Base-by-base conservation (phyloP, 2,113 vertebrate species). In the Gallinago paraguaiae region DNA sequence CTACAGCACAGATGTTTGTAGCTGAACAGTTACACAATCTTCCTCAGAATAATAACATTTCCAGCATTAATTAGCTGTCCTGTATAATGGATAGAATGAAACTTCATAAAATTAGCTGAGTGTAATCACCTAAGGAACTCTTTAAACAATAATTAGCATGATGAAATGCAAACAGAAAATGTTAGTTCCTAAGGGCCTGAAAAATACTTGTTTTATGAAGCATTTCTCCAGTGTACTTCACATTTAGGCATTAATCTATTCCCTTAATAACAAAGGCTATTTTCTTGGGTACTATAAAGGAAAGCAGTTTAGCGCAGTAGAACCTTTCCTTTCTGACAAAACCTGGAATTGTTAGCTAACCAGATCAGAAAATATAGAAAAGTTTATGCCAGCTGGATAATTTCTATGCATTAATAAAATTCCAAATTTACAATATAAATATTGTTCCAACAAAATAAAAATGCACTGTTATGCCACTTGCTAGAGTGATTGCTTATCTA, bases 51-150 rank as follows among this genome's bases (percentile, higher is more conserved):
- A 97, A 81, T 45, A 95, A 90, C 77, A 75, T 45, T 95, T 91
- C 43, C 46, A 91, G 89, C 88, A 94, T 86, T 97, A 98, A 98
- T 98, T 96, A 98, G 92, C 81, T 95, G 88, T 84, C 92, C 95
- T 95, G 83, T 82, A 91, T 96, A 97, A 97, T 72, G 70, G 97
- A 96, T 60, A 75, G 82, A 91, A 95, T 39, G 67, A 85, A 96
- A 97, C 63, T 92, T 96, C 51, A 89, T 72, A 91, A 96, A 97
- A 94, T 88, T 75, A 83, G 92, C 56, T 93, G 82, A 96, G 82
- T 84, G 78, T 90, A 96, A 96, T 96, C 50, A 87, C 91, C 91
- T 95, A 90, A 86, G 81, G 90, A 97, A 95, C 90, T 95, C 95
- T 95, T 96, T 92, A 95, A 96, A 96, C 43, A 95, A 91, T 94